Base-by-base conservation (phyloP, 2,888 invertebrate species). In the Epirrita christyi region DNA sequence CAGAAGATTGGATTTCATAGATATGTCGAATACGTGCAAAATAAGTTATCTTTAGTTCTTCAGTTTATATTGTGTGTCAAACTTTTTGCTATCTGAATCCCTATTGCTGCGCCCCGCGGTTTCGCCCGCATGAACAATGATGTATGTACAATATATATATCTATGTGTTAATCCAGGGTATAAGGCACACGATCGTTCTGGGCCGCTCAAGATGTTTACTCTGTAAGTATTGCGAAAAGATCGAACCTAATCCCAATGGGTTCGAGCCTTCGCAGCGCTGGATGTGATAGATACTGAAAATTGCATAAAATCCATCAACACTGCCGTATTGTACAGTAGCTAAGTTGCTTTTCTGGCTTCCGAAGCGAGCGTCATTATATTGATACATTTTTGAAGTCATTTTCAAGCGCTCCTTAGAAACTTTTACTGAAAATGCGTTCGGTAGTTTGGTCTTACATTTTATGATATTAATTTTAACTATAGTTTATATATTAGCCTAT, bases 301-400 rank as follows among this genome's bases (percentile, higher is more conserved):
- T 92, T 91, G 90, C 91, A 92, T 92, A 91, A 90, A 90, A 90
- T 89, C 91, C 85, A 90, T 92, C 91, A 91, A 85, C 85, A 83
- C 83, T 73, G 78, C 80, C 80, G 83, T 83, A 85, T 86, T 88
- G 81, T 85, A 80, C 66, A 64, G 66, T 49, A 71, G 66, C 70
- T 71, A 67, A 76, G 71, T 63, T 73, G 68, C 72, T 75, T 76
- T 70, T 55, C 67, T 65, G 72, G 65, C 69, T 63, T 69, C 63
- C 64, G 66, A 65, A 68, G 66, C 50, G 66, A 67, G 53, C 60
- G 52, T 48, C 63, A 47, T 55, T 66, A 68, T 59, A 62, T 59
- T 65, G 55, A 36, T 34, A 43, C 9, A 11, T 11, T 36, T 37
- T 41, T 40, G 29, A 32, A 37, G 37, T 40, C 28, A 48, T 4